Percentiles rank a stretch among this genome's conserved stretches.
Conservation (phyloP, 1,140 invertebrate genomes). For the Maconellicoccus hirsutus region DNA sequence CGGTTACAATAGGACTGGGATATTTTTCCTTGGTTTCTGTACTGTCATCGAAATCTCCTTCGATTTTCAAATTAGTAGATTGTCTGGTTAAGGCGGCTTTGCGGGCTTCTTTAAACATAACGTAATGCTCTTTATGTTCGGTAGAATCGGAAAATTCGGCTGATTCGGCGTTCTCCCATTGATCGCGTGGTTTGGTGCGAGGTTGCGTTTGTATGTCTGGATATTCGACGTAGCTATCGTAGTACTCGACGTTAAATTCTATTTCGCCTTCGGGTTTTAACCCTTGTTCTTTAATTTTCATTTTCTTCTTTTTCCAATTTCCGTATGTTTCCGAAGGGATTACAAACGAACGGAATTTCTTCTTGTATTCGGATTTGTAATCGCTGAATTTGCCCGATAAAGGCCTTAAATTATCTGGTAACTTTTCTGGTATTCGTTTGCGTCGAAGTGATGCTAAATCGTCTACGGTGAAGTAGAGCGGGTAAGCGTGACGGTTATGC, state of each 20-base stretch:
- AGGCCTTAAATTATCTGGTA: not conserved
- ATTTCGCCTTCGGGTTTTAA: not conserved
- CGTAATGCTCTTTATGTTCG: not conserved
- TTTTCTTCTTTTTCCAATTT: conserved; percentile 17
- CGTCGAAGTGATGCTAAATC: not conserved
- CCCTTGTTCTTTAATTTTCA: not conserved
- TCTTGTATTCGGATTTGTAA: not conserved
- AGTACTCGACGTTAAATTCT: not conserved
- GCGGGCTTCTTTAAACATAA: not conserved
- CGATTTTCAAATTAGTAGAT: conserved; percentile 28
- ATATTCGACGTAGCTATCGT: not conserved
- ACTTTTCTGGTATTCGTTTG: not conserved
- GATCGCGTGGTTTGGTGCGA: not conserved
- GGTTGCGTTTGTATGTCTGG: not conserved
- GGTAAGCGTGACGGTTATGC: not conserved
- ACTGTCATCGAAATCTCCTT: conserved; percentile 26
- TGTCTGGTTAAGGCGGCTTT: conserved; percentile 26
- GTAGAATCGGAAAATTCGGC: not conserved
- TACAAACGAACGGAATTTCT: not conserved
- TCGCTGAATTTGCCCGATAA: not conserved
- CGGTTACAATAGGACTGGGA: conserved; percentile 20
- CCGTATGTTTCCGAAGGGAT: not conserved
- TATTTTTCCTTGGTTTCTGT: conserved; percentile 28
- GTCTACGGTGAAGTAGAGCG: conserved; percentile 12
- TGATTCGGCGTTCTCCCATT: not conserved